Evolutionary conservation across 2,888 invertebrate species (phyloP), one percentile per base, ranked within the genome.

Genomic region (Heteromurus nitidus): DNA sequence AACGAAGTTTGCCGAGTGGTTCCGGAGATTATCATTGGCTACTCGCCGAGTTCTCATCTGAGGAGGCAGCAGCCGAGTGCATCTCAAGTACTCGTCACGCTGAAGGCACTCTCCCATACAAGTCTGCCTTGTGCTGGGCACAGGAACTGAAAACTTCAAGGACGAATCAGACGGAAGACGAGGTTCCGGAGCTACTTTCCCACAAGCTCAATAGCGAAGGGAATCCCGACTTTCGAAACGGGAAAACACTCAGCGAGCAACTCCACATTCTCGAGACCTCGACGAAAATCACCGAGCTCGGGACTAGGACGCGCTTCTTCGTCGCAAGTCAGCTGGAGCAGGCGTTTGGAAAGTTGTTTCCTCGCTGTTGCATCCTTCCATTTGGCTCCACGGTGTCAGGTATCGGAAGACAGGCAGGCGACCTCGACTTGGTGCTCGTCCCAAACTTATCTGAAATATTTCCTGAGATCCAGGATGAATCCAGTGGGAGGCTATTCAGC

Each of bases 401-500:
- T n/a, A 86, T 87, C 50, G 87, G 87, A 28, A 73, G 84, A 42
- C 82, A 82, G 47, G 58, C 80, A 30, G 87, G 87, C 9, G 87
- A 87, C 50, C 68, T 87, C 70, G 87, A 87, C 58, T 62, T 87
- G 2, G 86, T 87, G 11, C 64, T 87, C 36, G 58, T 87, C 20
- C 82, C 84, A 58, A 85, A 87, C 44, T 36, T 42, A 16, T 31
- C 74, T 1, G 87, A 87, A 69, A 81, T 86, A 30, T 86, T 86
- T 75, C 58, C 81, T 9, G 55, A 68, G 28, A 24, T 16, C 31
- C 50, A 30, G n/a, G 22, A 20, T n/a, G 16, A 20, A 3, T 28
- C 31, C 9, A 90, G 92, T n/a, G 58, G 65, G 18, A 31, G 44
- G 80, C 89, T 94, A 26, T 89, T 92, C 20, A 94, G 92, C 88